Evolutionary conservation across 2,888 invertebrate genomes (phyloP), one percentile per base, ranked within the genome.

Genomic region (Drosophila lutescens): DNA sequence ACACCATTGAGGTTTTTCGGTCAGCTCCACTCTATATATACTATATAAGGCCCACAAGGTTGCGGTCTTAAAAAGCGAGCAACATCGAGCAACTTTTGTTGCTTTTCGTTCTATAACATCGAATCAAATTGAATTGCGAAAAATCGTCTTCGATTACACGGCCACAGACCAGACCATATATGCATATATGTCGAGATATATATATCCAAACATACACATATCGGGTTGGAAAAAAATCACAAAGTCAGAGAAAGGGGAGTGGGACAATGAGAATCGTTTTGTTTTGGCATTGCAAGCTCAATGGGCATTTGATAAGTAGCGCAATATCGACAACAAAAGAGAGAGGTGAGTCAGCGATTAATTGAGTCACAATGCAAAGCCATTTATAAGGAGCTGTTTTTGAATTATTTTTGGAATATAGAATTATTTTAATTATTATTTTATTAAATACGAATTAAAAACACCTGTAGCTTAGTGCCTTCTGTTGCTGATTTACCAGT

Each of bases 251-350:
- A 36, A 32, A 13, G 47, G 47, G 47, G 47, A 32, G 47, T 32
- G 32, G 32, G 17, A 7, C 47, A 17, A 8, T 47, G 60, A 17
- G 46, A 59, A 59, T 59, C 38, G 9, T 49, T 60, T 60, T 60
- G 62, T 60, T 62, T 60, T 62, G 60, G 47, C 49, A 59, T 60
- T 62, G 41, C 49, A 49, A 62, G 34, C 62, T 49, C 62, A 62
- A 41, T 62, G 60, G 47, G 47, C 60, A 62, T 23, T 51, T 32
- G 44, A 34, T 46, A 51, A 44, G 32, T 62, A 38, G 36, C 17
- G 53, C 38, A 46, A 34, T 65, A 65, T 63, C 54, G 40, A 54
- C 47, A 54, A 32, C 65, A 50, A 36, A 44, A 17, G 36, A 40
- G 17, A 1, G 7, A 0, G 12, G 9, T 49, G 32, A 49, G 2